Evolutionary conservation across 1,140 invertebrate species (phyloP).

Genomic region (Euura saliciscinereae): DNA sequence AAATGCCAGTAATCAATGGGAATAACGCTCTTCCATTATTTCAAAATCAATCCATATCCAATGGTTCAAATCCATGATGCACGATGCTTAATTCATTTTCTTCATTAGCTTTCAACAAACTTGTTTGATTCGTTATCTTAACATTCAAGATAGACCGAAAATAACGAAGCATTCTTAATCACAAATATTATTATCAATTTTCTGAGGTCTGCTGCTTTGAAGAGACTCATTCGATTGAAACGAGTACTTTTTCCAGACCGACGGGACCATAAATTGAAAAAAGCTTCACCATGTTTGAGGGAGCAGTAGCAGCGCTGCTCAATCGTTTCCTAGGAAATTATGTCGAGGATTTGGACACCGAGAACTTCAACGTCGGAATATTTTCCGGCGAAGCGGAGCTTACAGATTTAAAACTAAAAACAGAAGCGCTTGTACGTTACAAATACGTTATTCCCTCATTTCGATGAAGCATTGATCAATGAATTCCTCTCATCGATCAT

Average conservation of each 20-base stretch:
- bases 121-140: too few relatives aligned
- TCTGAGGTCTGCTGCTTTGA: too few relatives aligned
- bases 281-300: constrained; percentile 71
- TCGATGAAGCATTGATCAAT: background rate
- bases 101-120: too few relatives aligned
- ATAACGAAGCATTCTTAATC: too few relatives aligned
- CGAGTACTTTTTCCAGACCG: background rate
- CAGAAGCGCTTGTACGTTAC: constrained; percentile 77
- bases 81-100: too few relatives aligned
- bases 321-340: constrained; percentile 83
- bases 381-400: constrained; percentile 81
- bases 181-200: too few relatives aligned
- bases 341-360: constrained; percentile 80
- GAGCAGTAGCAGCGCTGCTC: constrained; percentile 76
- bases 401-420: constrained; percentile 76
- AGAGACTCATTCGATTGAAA: background rate
- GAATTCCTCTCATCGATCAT: background rate
- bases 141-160: too few relatives aligned
- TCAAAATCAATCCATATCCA: too few relatives aligned
- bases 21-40: too few relatives aligned
- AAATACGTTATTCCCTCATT: constrained; percentile 14
- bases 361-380: constrained; percentile 82
- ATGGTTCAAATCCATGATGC: too few relatives aligned
- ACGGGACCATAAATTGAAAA: background rate
- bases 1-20: too few relatives aligned